Evolutionary conservation across 2,888 invertebrate species (phyloP), one percentile per base, ranked within the genome.

Genomic region (Oscheius sp.): DNA sequence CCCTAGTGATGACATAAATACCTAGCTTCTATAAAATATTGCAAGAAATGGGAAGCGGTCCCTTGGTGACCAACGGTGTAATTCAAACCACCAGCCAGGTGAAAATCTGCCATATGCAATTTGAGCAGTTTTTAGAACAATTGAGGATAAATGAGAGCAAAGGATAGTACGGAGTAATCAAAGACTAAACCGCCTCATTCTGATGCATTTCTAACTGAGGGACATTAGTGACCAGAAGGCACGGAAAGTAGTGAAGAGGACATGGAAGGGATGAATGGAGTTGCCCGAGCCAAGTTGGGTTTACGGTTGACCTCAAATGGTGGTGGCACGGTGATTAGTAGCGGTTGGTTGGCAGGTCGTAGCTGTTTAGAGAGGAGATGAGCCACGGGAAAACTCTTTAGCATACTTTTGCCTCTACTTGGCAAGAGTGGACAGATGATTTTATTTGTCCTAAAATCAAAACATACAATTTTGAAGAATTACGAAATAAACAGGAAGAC

Each of bases 301-400:
- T 43, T 61, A 41, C 41, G 41, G 52, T 27, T 66, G 66, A 66
- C 66, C 66, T 49, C 66, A 66, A 52, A 52, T 18, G 66, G 35
- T 35, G 35, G 35, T 35, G 35, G 35, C 35, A 35, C 27, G 29
- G 52, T 52, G 69, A 69, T 69, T 69, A 69, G 55, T 55, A 55
- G 69, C 69, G 69, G 53, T 69, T 43, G 69, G 69, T 41, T 69
- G 69, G 55, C 69, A 69, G 69, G 69, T 35, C 69, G 55, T 41
- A 52, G 43, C 69, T 69, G 55, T 69, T 69, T 69, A 69, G 69
- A 55, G 43, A 69, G 41, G 43, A 55, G 69, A 69, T 69, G 41
- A 69, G 35, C 69, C 69, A 35, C 35, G 35, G 35, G 35, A 35
- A 35, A 35, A 35, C 35, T 59, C 59, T 29, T 59, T 18, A n/a